Evolutionary conservation across 2,797 vertebrate genomes (phyloP).

Genomic region (Crenichthys baileyi): DNA sequence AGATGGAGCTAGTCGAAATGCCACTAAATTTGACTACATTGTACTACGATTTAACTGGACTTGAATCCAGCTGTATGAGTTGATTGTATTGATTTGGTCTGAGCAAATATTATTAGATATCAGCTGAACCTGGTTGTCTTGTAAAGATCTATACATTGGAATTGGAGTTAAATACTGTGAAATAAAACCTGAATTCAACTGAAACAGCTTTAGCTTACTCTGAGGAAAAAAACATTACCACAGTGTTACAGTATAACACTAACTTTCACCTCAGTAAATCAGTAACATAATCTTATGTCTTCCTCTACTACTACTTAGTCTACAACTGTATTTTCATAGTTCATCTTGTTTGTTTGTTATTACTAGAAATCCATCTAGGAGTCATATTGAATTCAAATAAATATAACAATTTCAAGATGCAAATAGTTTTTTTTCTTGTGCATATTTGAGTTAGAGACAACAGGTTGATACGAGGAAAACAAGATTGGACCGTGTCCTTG

Average conservation of each 20-base stretch:
- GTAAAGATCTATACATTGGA: not conserved
- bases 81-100: not conserved
- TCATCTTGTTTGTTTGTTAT: not conserved
- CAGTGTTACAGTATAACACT: not conserved
- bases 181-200: not conserved
- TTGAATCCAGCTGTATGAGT: not conserved
- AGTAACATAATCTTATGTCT: constrained; percentile 2
- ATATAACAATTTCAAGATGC: constrained; percentile 6
- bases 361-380: not conserved
- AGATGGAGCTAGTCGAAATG: not conserved
- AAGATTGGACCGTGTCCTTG: constrained; percentile 51
- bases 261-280: constrained; percentile 16
- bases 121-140: not conserved
- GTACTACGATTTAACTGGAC: not conserved
- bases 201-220: not conserved
- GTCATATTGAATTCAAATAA: constrained; percentile 10
- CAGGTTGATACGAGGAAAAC: constrained; percentile 27
- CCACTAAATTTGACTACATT: not conserved
- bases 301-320: not conserved
- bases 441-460: constrained; percentile 26
- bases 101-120: not conserved
- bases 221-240: not conserved
- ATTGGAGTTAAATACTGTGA: not conserved
- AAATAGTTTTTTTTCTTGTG: constrained; percentile 5
- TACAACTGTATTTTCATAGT: too few species aligned